Conservation (phyloP, 2,113 vertebrate genomes). For the Varanus salvator region DNA sequence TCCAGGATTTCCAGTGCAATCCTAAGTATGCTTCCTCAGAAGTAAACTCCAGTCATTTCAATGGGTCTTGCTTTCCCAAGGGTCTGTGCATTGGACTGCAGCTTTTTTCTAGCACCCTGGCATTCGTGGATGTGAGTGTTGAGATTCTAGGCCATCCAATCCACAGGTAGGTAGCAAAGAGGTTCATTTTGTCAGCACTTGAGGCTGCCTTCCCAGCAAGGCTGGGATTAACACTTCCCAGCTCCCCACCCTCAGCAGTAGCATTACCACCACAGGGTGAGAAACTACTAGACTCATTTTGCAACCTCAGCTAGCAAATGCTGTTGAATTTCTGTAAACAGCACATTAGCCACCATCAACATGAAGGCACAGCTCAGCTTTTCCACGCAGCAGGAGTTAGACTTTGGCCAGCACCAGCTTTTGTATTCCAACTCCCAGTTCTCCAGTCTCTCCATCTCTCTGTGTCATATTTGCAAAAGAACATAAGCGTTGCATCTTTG, state of each 20-base stretch:
- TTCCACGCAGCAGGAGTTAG: not conserved
- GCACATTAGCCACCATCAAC: not conserved
- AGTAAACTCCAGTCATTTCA: not conserved
- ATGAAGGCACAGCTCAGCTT: constrained; percentile 2
- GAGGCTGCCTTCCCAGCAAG: not conserved
- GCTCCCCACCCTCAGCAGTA: not conserved
- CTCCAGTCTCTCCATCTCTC: no score
- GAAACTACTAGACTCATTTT: not conserved
- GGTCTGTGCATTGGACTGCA: no score
- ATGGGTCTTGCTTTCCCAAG: not conserved
- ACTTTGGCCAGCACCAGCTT: not conserved
- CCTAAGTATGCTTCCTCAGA: not conserved
- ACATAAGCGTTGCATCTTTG: not conserved
- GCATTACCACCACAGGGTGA: not conserved
- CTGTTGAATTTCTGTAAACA: not conserved
- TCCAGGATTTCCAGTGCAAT: not conserved
- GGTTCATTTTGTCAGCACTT: not conserved
- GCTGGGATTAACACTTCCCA: not conserved
- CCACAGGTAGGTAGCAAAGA: not conserved
- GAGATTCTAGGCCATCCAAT: not conserved
- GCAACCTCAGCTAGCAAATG: not conserved
- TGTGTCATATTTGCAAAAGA: not conserved
- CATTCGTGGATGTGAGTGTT: not conserved
- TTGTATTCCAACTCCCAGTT: not conserved
- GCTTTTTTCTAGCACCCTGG: not conserved